A percentile compares a stretch with the other conserved stretches of the same genome.
phyloP scores from a whole-genome alignment of 2,113 vertebrate species.

The Rhombomys opimus region DNA sequence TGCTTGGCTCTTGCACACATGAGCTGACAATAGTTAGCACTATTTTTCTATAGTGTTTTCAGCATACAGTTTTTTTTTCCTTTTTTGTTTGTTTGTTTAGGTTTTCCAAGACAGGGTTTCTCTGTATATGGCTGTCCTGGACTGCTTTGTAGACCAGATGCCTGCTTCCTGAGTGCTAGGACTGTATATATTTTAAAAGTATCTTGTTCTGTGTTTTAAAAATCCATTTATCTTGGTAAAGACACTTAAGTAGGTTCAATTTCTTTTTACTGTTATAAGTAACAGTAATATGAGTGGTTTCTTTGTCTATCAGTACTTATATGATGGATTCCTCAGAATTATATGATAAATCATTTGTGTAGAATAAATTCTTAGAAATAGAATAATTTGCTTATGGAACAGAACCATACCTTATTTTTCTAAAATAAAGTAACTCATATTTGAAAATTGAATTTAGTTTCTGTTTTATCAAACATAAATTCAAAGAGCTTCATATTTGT shows the following conservation, averaged over 20 bases:
- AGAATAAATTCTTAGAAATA: background rate
- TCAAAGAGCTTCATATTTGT: background rate
- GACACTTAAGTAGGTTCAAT: background rate
- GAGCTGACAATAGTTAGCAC: background rate
- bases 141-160: too few relatives aligned
- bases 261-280: background rate
- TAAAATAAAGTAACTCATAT: background rate
- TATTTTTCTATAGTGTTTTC: background rate
- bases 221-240: background rate
- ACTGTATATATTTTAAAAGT: too few relatives aligned
- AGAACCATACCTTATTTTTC: background rate
- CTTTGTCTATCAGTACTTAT: background rate
- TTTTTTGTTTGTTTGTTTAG: too few relatives aligned
- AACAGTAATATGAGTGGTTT: background rate
- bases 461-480: background rate
- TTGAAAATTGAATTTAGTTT: background rate
- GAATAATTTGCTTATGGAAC: background rate
- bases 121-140: too few relatives aligned
- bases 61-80: background rate
- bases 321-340: background rate
- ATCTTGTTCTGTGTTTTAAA: background rate
- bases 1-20: background rate
- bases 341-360: background rate
- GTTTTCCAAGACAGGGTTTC: too few relatives aligned
- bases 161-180: too few relatives aligned